Conservation (phyloP, 2,888 invertebrate species). For the Hecatera dysodea region DNA sequence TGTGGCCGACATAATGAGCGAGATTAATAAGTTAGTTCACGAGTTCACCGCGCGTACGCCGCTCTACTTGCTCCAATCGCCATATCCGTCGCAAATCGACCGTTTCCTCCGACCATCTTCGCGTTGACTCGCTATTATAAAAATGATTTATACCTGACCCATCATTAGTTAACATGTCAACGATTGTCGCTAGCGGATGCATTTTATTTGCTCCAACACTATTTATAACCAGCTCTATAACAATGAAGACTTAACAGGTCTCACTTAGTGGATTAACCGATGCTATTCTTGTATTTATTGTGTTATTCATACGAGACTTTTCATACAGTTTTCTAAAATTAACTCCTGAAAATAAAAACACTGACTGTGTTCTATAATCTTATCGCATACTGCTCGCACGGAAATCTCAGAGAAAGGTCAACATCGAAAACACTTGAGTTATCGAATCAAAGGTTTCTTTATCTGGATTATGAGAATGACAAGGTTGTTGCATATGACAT, state of each 20-base stretch:
- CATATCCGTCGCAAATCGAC: conserved; percentile 89
- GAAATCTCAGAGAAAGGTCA: conserved; percentile 56
- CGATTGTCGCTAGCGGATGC: conserved; percentile 84
- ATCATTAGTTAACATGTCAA: conserved; percentile 88
- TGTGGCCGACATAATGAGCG: conserved; percentile 73
- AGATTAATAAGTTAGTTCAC: conserved; percentile 78
- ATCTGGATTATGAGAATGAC: conserved; percentile 43
- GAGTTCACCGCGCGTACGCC: conserved; percentile 72
- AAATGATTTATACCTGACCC: conserved; percentile 89
- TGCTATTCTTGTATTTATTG: conserved; percentile 15
- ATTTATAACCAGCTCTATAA: conserved; percentile 71
- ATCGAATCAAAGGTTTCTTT: conserved; percentile 54
- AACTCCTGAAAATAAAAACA: conserved; percentile 33
- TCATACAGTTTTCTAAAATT: conserved; percentile 27
- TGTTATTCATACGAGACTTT: conserved; percentile 26
- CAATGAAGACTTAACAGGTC: conserved; percentile 36
- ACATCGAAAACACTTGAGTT: conserved; percentile 47
- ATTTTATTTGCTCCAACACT: conserved; percentile 83
- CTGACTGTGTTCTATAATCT: conserved; percentile 19
- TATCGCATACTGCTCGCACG: conserved; percentile 30
- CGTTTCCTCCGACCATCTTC: conserved; percentile 86
- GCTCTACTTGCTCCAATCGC: conserved; percentile 86
- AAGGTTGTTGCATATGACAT: conserved; percentile 51
- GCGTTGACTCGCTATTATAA: conserved; percentile 81
- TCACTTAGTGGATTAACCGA: conserved; percentile 50